Evolutionary conservation across 2,113 vertebrate species (phyloP), one percentile per base, ranked within the genome.

Genomic region (Raja brachyura): DNA sequence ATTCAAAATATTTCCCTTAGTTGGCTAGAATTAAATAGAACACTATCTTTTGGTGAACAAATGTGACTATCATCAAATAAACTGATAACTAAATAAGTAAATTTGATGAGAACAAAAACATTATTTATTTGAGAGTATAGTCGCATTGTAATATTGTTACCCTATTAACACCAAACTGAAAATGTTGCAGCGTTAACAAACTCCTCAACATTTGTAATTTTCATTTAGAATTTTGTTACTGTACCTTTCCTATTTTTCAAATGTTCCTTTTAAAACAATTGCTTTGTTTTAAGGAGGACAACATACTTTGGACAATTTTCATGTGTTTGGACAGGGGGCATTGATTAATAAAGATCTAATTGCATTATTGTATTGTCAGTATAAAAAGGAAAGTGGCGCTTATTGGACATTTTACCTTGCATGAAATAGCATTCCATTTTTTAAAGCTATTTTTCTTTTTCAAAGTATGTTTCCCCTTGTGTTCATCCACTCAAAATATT

Each of bases 11-110:
- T 73, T 90, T 73, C 22, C 20, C 25, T 73, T 92, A 8, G 8
- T 73, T 92, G 5, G 39, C 90, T 92, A 20, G 48, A 48, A 73
- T 73, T 92, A 92, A 92, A 74, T 92, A 70, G 90, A 92, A 92
- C 90, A 92, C 68, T 90, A 39, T 13, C 66, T 39, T 66, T 73
- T 70, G 28, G 63, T 20, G 25, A 39, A 73, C 8, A 31, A 92
- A 92, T 74, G 66, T 92, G 90, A 92, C 90, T 92, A 18, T 74
- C 20, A 14, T 22, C 68, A 92, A 92, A 90, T 48, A 68, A 39
- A 14, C 61, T 48, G 18, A 25, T 22, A 92, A 92, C 73, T 92
- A 25, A 39, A 73, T 20, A 0, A 54, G 7, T 74, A 74, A 54
- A 88, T 18, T 73, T 39, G 28, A 73, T 73, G n/a, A 48, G 31